Evolutionary conservation across 2,888 invertebrate genomes (phyloP).

Genomic region (Sepiola atlantica): DNA sequence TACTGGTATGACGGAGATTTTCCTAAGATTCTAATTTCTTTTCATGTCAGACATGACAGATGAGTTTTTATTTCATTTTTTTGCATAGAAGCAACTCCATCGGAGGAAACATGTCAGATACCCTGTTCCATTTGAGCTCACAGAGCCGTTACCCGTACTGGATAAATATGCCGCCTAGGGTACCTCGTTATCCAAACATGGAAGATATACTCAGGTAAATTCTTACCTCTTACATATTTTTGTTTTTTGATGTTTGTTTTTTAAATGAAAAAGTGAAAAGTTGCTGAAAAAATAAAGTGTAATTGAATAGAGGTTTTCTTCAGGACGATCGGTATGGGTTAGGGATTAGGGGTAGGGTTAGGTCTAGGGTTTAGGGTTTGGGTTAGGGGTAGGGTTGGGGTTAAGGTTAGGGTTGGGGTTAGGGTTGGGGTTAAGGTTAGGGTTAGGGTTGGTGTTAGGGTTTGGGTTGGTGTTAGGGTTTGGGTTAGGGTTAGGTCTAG

Average conservation of each 20-base stretch:
- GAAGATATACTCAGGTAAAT: constrained; percentile 72
- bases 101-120: neutral
- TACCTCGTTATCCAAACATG: constrained; percentile 71
- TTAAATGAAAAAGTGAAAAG: too few relatives aligned
- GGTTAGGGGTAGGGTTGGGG: too few relatives aligned
- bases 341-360: too few relatives aligned
- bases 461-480: too few relatives aligned
- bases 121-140: constrained; percentile 14
- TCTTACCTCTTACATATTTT: neutral
- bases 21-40: neutral
- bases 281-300: too few relatives aligned
- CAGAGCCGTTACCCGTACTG: constrained; percentile 70
- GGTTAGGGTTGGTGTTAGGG: too few relatives aligned
- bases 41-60: neutral
- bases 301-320: too few relatives aligned
- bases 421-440: too few relatives aligned
- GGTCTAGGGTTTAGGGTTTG: too few relatives aligned
- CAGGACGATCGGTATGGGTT: too few relatives aligned
- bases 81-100: neutral
- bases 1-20: neutral
- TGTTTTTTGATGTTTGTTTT: neutral
- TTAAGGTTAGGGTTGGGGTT: too few relatives aligned
- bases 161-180: constrained; percentile 71
- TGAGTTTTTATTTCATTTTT: neutral
- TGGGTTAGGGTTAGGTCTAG: too few relatives aligned